These are phyloP conservation scores for Amblyraja radiata DNA, from an alignment of 2,797 vertebrate genomes.

Conservation along the genomic window DNA sequence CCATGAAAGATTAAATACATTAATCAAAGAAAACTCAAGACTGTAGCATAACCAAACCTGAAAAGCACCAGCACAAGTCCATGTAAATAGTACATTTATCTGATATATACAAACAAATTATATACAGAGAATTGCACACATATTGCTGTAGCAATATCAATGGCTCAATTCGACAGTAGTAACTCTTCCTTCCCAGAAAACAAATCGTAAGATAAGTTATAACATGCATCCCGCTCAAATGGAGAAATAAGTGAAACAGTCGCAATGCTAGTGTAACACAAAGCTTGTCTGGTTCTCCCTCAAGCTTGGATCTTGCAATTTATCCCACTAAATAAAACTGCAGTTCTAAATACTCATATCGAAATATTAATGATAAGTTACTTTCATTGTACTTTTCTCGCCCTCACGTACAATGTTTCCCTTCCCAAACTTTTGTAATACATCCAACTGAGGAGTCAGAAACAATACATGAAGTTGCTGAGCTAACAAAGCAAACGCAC, in stretches of 20 bases:
- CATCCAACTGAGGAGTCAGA: background rate
- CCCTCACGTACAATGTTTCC: background rate
- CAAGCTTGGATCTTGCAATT: background rate
- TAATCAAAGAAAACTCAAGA: background rate
- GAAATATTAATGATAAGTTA: background rate
- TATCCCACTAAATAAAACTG: background rate
- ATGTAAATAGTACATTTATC: conserved; percentile 18
- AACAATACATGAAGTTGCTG: background rate
- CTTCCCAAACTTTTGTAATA: background rate
- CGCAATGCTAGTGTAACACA: background rate
- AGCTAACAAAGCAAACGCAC: background rate
- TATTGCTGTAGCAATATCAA: background rate
- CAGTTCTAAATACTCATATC: no score
- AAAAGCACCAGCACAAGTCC: conserved; percentile 9
- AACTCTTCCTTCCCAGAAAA: background rate
- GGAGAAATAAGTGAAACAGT: background rate
- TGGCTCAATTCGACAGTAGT: conserved; percentile 5
- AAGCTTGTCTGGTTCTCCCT: background rate
- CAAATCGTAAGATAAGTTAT: background rate
- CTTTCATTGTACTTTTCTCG: background rate
- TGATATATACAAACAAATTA: conserved; percentile 2
- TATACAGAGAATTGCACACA: conserved; percentile 27
- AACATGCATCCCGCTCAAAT: background rate
- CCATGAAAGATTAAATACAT: background rate
- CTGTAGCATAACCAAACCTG: conserved; percentile 25